Evolutionary conservation across 2,797 vertebrate genomes (phyloP), one percentile per base, ranked within the genome.

Genomic region (Falco columbarius): DNA sequence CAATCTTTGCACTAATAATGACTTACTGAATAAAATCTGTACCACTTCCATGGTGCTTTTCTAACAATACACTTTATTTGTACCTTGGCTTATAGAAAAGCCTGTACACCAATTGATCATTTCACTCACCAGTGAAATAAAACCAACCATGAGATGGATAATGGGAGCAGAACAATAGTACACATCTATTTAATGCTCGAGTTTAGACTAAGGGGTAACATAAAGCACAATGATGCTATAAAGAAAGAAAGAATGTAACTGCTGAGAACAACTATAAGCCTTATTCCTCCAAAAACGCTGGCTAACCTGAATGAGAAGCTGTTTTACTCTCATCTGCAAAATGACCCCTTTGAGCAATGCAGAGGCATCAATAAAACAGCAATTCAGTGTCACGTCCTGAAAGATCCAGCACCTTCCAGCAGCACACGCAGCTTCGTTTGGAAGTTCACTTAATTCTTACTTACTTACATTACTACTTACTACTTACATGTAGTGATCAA

Each of bases 91-190:
- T 83, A 83, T 30, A 67, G 92, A 74, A 91, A 92, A 32, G 0
- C 12, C 34, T 2, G 3, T 23, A 87, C 58, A 72, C 38, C 30
- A n/a, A 92, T 90, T 65, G 86, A 93, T 89, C 92, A 86, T 81
- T 79, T 86, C 93, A 94, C 86, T 79, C 81, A 89, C 65, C 54
- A 22, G 79, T 51, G 84, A 95, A 96, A 93, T 89, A 95, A 94
- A 96, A 93, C 71, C 86, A 89, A 67, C 71, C 71, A 73, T 9
- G 63, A 90, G 88, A 87, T 1, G 5, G 90, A 89, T 66, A 93
- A 97, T 54, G 67, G 86, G 34, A 90, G 88, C 58, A 75, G 84
- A 96, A 93, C 75, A 93, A 92, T 72, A 54, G 65, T 8, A 85
- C 65, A 30, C 62, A 66, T 84, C 67, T 74, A 89, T 93, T 96